phyloP scores from a whole-genome alignment of 1,140 invertebrate genomes.

The Melipona quadrifasciata region DNA sequence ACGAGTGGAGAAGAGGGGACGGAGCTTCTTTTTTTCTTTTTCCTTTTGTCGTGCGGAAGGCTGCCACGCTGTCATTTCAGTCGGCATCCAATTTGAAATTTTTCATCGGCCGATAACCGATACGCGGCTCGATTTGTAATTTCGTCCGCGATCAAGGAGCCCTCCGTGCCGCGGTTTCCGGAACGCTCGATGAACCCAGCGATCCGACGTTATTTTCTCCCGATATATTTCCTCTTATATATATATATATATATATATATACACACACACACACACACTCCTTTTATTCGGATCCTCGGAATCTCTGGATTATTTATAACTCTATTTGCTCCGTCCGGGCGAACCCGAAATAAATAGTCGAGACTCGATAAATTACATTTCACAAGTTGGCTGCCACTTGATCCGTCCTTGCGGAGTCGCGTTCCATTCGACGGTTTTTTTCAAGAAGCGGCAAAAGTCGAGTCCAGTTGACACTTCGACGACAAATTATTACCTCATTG shows the following conservation, averaged over 20 bases:
- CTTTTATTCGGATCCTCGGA: neutral
- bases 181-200: slow-evolving; percentile 1
- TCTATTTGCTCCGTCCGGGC: neutral
- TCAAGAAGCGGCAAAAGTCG: neutral
- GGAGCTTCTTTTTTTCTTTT: neutral
- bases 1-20: neutral
- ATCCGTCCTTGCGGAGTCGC: neutral
- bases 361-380: slow-evolving; percentile 8
- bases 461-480: too few species aligned
- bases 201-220: slow-evolving; percentile 17
- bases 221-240: neutral
- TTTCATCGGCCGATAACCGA: slow-evolving; percentile 41
- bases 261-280: too few species aligned
- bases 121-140: slow-evolving; percentile 8
- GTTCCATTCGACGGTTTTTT: neutral
- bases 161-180: neutral
- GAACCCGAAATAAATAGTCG: slow-evolving; percentile 8
- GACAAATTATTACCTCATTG: neutral
- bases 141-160: slow-evolving; percentile 2
- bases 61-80: neutral
- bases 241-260: too few species aligned
- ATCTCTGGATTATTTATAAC: slow-evolving; percentile 42
- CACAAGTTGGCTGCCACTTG: neutral
- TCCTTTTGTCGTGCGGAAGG: neutral
- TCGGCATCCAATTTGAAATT: slow-evolving; percentile 34